Percentiles rank a stretch among this genome's conserved stretches.
These are phyloP conservation scores for Cyclophora albipunctata DNA, from an alignment of 2,888 invertebrate genomes.

Conservation along the genomic window DNA sequence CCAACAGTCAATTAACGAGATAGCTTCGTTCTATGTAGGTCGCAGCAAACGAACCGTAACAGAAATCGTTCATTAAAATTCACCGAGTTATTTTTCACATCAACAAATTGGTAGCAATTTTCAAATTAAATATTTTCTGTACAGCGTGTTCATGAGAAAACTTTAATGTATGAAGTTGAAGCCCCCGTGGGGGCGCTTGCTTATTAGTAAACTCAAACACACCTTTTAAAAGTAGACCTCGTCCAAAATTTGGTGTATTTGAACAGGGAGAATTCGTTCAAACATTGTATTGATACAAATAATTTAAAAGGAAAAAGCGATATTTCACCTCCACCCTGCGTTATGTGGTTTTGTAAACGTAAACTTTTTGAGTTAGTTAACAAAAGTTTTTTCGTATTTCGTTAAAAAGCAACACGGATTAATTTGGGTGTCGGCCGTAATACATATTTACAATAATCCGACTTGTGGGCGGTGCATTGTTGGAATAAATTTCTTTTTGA, in stretches of 20 bases:
- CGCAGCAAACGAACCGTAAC: slow-evolving; percentile 33
- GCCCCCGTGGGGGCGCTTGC: slow-evolving; percentile 41
- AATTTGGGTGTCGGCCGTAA: slow-evolving; percentile 62
- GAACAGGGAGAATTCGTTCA: slow-evolving; percentile 49
- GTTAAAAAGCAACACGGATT: slow-evolving; percentile 63
- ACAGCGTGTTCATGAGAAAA: slow-evolving; percentile 27
- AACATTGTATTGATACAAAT: slow-evolving; percentile 72
- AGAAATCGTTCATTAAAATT: slow-evolving; percentile 31
- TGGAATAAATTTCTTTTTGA: slow-evolving; percentile 62
- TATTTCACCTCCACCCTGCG: slow-evolving; percentile 52
- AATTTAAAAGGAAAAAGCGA: slow-evolving; percentile 54
- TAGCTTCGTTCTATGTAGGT: slow-evolving; percentile 58
- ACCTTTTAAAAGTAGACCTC: slow-evolving; percentile 59
- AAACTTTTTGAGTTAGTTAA: slow-evolving; percentile 40
- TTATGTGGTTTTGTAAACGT: slow-evolving; percentile 29
- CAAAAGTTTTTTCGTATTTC: slow-evolving; percentile 64
- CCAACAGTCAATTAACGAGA: slow-evolving; percentile 70
- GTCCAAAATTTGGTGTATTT: slow-evolving; percentile 52
- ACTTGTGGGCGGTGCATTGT: slow-evolving; percentile 61
- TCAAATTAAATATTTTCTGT: slow-evolving; percentile 19
- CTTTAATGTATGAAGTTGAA: slow-evolving; percentile 42
- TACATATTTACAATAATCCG: slow-evolving; percentile 74
- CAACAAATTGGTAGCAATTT: slow-evolving; percentile 25
- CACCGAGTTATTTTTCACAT: slow-evolving; percentile 29
- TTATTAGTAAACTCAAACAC: slow-evolving; percentile 71